Evolutionary conservation across 2,888 invertebrate species (phyloP), one percentile per base, ranked within the genome.

Genomic region (Parelbella ahira): DNA sequence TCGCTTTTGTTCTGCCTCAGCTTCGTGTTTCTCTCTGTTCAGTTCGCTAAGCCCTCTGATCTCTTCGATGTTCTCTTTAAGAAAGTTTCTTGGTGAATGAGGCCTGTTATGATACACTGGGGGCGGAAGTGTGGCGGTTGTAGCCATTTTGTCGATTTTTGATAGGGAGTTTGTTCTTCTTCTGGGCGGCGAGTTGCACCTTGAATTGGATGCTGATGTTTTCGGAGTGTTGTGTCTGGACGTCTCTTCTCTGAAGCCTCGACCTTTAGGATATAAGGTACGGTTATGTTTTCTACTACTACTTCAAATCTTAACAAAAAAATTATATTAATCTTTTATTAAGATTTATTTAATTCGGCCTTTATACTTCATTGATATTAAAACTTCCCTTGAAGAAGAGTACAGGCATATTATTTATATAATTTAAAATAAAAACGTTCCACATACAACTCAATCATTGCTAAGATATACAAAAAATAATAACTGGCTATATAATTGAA

Each of bases 221-320:
- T 63, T 76, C 2, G 90, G 90, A 6, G 90, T 89, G 30, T 80
- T 89, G 47, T 90, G 89, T 5, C 90, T 79, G 2, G 90, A 90
- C 3, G 86, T 87, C 20, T 83, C 83, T 68, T 82, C 83, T 54
- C 81, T 68, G 48, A 81, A 91, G 79, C 63, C 91, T 78, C 62
- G 89, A 69, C 86, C 86, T n/a, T n/a, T n/a, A n/a, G n/a, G n/a
- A n/a, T n/a, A n/a, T n/a, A n/a, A n/a, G n/a, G n/a, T n/a, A n/a
- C n/a, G n/a, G n/a, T n/a, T n/a, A n/a, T n/a, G n/a, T n/a, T n/a
- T n/a, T n/a, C n/a, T n/a, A n/a, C n/a, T n/a, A n/a, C n/a, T n/a
- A n/a, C n/a, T n/a, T n/a, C n/a, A n/a, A n/a, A n/a, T n/a, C n/a
- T n/a, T n/a, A n/a, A n/a, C n/a, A n/a, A n/a, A n/a, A n/a, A n/a